These are phyloP conservation scores for Drosophila saltans DNA, from an alignment of 1,140 invertebrate genomes.

Conservation along the genomic window DNA sequence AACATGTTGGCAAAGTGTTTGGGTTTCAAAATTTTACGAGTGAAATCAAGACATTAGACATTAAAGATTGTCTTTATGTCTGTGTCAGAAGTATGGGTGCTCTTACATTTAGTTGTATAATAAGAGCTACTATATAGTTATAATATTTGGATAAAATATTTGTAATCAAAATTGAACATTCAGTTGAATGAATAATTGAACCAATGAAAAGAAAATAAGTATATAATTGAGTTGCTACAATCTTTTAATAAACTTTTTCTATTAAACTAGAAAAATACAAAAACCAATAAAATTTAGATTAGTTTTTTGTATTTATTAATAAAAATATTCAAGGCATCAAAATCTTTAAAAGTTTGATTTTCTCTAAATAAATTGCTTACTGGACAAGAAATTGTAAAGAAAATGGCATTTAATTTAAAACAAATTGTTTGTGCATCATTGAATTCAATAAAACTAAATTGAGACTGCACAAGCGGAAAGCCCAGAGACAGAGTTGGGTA, in stretches of 20 bases:
- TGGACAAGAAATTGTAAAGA: conserved; percentile 23
- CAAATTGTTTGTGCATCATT: conserved; percentile 45
- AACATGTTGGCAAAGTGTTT: background rate
- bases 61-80: background rate
- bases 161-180: too few species aligned
- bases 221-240: too few species aligned
- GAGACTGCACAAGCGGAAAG: conserved; percentile 43
- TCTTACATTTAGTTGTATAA: background rate
- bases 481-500: background rate
- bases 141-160: too few species aligned
- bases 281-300: too few species aligned
- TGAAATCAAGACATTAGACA: background rate
- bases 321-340: too few species aligned
- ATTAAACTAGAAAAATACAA: too few species aligned
- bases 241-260: too few species aligned
- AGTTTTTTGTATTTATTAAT: too few species aligned
- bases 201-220: too few species aligned
- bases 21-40: background rate
- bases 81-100: background rate
- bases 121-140: too few species aligned
- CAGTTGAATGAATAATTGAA: too few species aligned
- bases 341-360: background rate
- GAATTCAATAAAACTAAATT: conserved; percentile 59
- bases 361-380: background rate
- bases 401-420: conserved; percentile 36